Evolutionary conservation across 2,113 vertebrate genomes (phyloP).

Genomic region (Cyprinodon variegatus): DNA sequence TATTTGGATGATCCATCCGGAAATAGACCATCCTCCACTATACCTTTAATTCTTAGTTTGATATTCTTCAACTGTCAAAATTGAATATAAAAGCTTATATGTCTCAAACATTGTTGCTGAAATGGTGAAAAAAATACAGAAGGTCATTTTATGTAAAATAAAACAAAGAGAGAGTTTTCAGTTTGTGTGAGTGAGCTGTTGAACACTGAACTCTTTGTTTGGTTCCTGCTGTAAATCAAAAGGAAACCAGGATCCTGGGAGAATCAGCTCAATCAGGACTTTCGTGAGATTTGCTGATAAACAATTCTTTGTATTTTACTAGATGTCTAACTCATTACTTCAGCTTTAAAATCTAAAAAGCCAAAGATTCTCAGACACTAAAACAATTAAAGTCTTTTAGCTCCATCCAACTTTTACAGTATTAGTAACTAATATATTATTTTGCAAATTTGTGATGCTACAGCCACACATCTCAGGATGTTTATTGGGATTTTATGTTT

Average conservation of each 20-base stretch:
- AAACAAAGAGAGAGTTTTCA: background rate
- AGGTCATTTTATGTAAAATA: constrained; percentile 4
- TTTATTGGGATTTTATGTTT: background rate
- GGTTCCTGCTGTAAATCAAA: background rate
- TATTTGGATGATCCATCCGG: no score
- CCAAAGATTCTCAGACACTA: background rate
- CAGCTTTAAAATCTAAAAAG: background rate
- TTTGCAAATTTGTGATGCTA: background rate
- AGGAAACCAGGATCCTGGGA: background rate
- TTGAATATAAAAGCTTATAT: background rate
- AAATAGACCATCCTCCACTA: no score
- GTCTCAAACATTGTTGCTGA: background rate
- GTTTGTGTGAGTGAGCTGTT: background rate
- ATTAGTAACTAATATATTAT: background rate
- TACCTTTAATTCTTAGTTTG: background rate
- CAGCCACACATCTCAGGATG: background rate
- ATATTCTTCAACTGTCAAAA: background rate
- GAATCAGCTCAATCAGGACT: background rate
- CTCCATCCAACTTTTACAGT: background rate
- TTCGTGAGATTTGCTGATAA: background rate
- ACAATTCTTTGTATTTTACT: background rate
- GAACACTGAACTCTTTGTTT: constrained; percentile 9
- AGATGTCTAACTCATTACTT: background rate
- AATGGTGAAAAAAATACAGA: background rate
- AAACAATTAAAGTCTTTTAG: background rate